Evolutionary conservation across 2,888 invertebrate species (phyloP).

Genomic region (Sisyra nigra): DNA sequence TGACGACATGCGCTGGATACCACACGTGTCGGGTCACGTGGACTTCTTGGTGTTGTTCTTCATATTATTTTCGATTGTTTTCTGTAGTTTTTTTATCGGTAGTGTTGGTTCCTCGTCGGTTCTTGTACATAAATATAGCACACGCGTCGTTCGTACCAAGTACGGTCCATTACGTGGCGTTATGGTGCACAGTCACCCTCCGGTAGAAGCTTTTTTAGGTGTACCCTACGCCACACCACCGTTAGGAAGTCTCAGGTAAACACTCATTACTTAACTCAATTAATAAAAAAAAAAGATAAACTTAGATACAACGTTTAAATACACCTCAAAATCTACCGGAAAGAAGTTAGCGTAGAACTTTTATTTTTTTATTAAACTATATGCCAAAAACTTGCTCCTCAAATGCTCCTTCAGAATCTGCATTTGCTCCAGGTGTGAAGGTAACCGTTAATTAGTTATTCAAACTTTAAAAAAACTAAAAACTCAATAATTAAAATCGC

Average conservation of each 20-base stretch:
- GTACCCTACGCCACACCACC: conserved; percentile 91
- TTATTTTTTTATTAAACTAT: no score
- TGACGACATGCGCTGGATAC: conserved; percentile 1
- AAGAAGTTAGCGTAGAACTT: no score
- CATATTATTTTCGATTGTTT: conserved; percentile 14
- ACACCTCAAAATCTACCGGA: no score
- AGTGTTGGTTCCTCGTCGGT: conserved; percentile 25
- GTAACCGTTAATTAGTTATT: no score
- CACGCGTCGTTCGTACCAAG: conserved; percentile 71
- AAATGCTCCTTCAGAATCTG: no score
- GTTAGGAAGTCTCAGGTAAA: conserved; percentile 68
- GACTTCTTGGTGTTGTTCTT: conserved; percentile 7
- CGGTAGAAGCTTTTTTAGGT: conserved; percentile 82
- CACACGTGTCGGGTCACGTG: conserved; percentile 1
- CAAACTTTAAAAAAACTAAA: no score
- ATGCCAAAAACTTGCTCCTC: no score
- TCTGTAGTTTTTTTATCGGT: conserved; percentile 15
- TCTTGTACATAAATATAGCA: conserved; percentile 61
- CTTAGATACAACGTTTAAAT: no score
- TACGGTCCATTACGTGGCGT: conserved; percentile 80
- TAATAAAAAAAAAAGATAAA: no score
- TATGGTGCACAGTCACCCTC: conserved; percentile 62
- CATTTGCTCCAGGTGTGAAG: no score
- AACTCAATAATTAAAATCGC: no score
- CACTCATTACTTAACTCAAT: no score